phyloP scores from a whole-genome alignment of 2,888 invertebrate genomes.

The Lasius platythorax region DNA sequence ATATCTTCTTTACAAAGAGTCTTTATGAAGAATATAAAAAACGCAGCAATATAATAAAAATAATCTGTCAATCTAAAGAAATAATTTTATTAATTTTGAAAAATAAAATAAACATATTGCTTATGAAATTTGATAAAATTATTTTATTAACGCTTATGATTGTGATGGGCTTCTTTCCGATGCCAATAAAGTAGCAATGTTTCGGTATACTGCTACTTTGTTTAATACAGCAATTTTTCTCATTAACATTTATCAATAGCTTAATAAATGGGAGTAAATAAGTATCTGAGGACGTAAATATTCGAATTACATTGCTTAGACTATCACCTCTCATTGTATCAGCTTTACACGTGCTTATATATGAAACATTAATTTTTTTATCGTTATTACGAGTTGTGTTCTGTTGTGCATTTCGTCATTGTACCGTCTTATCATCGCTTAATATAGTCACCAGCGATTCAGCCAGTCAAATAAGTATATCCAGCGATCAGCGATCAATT shows the following conservation, averaged over 20 bases:
- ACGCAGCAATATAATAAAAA: not conserved
- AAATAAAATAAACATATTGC: not conserved
- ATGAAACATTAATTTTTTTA: conserved; percentile 72
- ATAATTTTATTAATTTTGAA: not conserved
- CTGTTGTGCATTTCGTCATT: conserved; percentile 82
- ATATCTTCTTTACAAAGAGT: not conserved
- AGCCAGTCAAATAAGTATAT: conserved; percentile 86
- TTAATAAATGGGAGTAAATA: conserved; percentile 59
- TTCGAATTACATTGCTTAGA: conserved; percentile 67
- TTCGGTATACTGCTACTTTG: conserved; percentile 42
- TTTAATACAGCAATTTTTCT: conserved; percentile 40
- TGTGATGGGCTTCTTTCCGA: conserved; percentile 14
- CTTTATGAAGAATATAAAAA: conserved; percentile 22
- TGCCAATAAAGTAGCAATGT: conserved; percentile 15
- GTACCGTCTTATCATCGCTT: conserved; percentile 83
- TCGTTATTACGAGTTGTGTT: conserved; percentile 81
- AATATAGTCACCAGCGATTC: conserved; percentile 85
- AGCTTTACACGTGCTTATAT: conserved; percentile 80
- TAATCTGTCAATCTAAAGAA: not conserved
- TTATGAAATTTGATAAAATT: not conserved
- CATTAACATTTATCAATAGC: conserved; percentile 58
- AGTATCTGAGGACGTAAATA: conserved; percentile 53
- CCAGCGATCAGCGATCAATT: conserved; percentile 85
- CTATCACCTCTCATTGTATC: conserved; percentile 68
- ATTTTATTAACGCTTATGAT: conserved; percentile 18